phyloP scores from a whole-genome alignment of 2,888 invertebrate species.

The Drosophila peninsularis region DNA sequence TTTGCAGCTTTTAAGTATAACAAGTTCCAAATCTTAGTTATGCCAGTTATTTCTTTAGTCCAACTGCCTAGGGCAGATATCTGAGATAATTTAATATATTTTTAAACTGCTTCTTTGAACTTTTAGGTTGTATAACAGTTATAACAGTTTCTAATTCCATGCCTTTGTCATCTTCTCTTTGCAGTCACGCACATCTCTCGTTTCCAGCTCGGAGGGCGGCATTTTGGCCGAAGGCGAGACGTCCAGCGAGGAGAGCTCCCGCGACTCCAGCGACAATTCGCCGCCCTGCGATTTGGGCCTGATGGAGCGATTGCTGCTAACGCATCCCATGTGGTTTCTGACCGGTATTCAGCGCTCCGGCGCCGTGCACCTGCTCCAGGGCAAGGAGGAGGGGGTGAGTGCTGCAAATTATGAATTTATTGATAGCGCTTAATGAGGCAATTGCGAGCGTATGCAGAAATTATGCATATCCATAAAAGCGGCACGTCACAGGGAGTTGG shows the following conservation, averaged over 20 bases:
- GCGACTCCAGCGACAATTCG: slow-evolving; percentile 85
- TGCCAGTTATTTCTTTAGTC: not conserved
- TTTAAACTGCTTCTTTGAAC: too few species aligned
- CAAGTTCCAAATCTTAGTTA: not conserved
- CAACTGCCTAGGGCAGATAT: not conserved
- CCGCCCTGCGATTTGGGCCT: slow-evolving; percentile 93
- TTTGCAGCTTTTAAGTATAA: not conserved
- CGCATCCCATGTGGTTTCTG: slow-evolving; percentile 98
- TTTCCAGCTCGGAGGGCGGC: slow-evolving; percentile 86
- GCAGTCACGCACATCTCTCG: slow-evolving; percentile 85
- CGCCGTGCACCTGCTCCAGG: slow-evolving; percentile 96
- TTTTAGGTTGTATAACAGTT: slow-evolving; percentile 3
- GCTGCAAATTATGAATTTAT: slow-evolving; percentile 66
- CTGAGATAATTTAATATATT: not conserved
- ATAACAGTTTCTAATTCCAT: not conserved
- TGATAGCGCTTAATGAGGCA: slow-evolving; percentile 68
- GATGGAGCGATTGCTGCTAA: slow-evolving; percentile 94
- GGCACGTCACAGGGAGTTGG: slow-evolving; percentile 27
- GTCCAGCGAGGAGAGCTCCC: slow-evolving; percentile 87
- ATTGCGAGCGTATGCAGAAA: slow-evolving; percentile 42
- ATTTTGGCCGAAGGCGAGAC: slow-evolving; percentile 86
- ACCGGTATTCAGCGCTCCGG: slow-evolving; percentile 97
- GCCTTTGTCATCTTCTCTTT: slow-evolving; percentile 8
- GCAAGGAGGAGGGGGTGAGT: slow-evolving; percentile 95
- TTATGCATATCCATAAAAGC: not conserved